Conservation (phyloP, 2,797 vertebrate species). For the Botia almorhae region DNA sequence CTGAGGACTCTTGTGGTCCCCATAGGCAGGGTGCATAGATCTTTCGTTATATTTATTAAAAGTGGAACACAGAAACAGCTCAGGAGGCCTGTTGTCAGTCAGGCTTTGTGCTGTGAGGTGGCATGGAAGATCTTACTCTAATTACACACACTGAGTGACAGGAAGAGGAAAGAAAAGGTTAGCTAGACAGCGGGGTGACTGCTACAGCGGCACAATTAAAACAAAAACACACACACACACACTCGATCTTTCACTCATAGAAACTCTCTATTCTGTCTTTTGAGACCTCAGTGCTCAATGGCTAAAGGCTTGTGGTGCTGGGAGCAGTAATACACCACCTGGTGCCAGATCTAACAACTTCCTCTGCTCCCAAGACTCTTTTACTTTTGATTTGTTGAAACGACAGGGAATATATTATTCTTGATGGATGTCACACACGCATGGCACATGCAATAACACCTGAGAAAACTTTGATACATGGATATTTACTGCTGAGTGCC, state of each 20-base stretch:
- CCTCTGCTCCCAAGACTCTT: slow-evolving; percentile 27
- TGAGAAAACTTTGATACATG: not conserved
- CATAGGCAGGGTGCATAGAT: not conserved
- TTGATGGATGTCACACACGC: not conserved
- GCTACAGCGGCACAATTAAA: slow-evolving; percentile 42
- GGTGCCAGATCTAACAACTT: slow-evolving; percentile 38
- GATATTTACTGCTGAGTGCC: not conserved
- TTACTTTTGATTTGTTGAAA: slow-evolving; percentile 31
- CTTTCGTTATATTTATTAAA: slow-evolving; percentile 5
- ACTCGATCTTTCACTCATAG: slow-evolving; percentile 29
- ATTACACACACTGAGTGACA: slow-evolving; percentile 28
- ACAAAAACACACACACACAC: slow-evolving; percentile 37
- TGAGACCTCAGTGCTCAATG: slow-evolving; percentile 22
- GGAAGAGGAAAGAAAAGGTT: slow-evolving; percentile 9
- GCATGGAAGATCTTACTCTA: slow-evolving; percentile 26
- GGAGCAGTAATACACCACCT: slow-evolving; percentile 32
- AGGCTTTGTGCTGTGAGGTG: slow-evolving; percentile 34
- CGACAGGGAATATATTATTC: slow-evolving; percentile 20
- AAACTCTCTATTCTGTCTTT: slow-evolving; percentile 31
- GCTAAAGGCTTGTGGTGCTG: slow-evolving; percentile 29
- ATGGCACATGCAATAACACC: too few relatives aligned
- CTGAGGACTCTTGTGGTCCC: not conserved
- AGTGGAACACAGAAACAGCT: slow-evolving; percentile 41
- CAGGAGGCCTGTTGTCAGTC: slow-evolving; percentile 53
- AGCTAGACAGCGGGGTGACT: slow-evolving; percentile 3